Base-by-base conservation (phyloP, 1,140 invertebrate genomes). In the Apis laboriosa region DNA sequence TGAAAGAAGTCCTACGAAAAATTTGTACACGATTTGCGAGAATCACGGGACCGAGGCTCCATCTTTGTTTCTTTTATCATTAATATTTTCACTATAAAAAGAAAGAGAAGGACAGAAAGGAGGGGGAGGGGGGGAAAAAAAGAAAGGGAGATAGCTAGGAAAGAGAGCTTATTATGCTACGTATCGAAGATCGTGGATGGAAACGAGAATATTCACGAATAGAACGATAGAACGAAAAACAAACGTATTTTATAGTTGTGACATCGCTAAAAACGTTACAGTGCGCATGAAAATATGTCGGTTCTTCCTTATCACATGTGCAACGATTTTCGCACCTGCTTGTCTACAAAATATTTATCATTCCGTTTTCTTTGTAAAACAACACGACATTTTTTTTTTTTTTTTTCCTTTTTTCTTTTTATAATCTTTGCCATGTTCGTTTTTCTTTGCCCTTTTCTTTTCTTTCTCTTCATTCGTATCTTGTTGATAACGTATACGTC, bases 141-240 rank as follows among this genome's bases (percentile, higher is more conserved):
- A 58, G 24, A 89, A 83, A 89, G 85, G 85, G 83, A 73, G 55
- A 58, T 17, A 89, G 85, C 24, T 24, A 89, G 83, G 34, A 61
- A 28, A 89, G 88, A 89, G 85, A 89, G 80, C 85, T 89, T 87
- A 89, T 87, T 87, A 85, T 87, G 86, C 83, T 89, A 89, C 68
- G 66, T 17, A 64, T 84, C 80, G 80, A 86, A 80, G 19, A 66
- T 85, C 83, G 24, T 24, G 43, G 68, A 86, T 76, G 66, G 75
- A 84, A 86, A 84, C 61, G 34, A 24, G 24, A 71, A 63, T 66
- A 77, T 24, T 67, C 71, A 74, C 86, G 34, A 43, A 43, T 43
- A 43, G 34, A 43, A 43, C 34, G 63, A 79, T 49, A 71, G 49
- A 78, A 84, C 77, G 43, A 76, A 78, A 75, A 76, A 49, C 67